Evolutionary conservation across 2,888 invertebrate species (phyloP).

Genomic region (Volucella inanis): DNA sequence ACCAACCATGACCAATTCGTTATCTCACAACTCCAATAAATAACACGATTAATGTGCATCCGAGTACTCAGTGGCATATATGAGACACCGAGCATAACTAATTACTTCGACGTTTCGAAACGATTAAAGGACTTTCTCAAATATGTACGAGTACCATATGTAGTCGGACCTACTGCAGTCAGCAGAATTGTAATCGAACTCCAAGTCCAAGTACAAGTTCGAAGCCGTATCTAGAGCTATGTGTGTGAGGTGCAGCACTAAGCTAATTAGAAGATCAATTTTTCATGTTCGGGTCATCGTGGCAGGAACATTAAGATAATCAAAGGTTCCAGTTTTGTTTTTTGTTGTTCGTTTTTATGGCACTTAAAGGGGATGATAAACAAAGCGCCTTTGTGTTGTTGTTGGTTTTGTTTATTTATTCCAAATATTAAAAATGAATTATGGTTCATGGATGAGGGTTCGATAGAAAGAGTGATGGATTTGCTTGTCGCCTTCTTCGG

Average conservation of each 20-base stretch:
- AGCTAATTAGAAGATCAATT: conserved; percentile 74
- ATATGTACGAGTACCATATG: too few species aligned
- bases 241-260: conserved; percentile 41
- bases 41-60: conserved; percentile 74
- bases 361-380: conserved; percentile 55
- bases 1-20: conserved; percentile 64
- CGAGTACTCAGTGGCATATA: conserved; percentile 58
- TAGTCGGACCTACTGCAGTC: too few species aligned
- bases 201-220: too few species aligned
- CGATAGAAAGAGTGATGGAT: conserved; percentile 51
- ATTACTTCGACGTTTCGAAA: conserved; percentile 64
- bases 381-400: conserved; percentile 26
- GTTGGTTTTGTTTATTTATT: conserved; percentile 44
- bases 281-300: conserved; percentile 71
- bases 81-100: conserved; percentile 70
- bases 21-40: conserved; percentile 71
- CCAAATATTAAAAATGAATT: conserved; percentile 70
- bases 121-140: conserved; percentile 68
- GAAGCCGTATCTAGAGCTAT: neutral
- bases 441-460: conserved; percentile 62
- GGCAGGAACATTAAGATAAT: conserved; percentile 70
- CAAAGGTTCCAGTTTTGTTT: conserved; percentile 55
- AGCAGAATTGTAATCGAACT: neutral
- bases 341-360: conserved; percentile 27
- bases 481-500: conserved; percentile 15